Conservation (phyloP, 2,797 vertebrate species). For the Eleutherodactylus coqui region DNA sequence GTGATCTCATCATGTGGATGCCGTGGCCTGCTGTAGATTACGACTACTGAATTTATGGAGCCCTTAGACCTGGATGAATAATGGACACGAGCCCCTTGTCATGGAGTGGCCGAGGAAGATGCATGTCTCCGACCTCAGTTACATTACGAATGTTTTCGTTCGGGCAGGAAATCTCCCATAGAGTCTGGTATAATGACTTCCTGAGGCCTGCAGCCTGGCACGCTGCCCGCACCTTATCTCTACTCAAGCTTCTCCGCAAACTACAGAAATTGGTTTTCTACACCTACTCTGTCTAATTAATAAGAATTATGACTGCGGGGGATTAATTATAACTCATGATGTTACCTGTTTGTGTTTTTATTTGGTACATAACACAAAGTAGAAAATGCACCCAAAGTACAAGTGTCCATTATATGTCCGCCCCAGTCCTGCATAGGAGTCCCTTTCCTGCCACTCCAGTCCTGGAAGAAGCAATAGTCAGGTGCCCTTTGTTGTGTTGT, state of each 20-base stretch:
- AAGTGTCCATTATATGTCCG: no score
- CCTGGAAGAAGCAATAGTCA: no score
- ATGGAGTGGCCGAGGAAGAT: neutral
- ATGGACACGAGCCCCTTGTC: neutral
- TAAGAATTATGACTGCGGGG: slow-evolving; percentile 13
- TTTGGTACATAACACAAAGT: neutral
- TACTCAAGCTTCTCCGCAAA: neutral
- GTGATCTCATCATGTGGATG: neutral
- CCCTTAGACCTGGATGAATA: neutral
- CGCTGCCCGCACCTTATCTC: neutral
- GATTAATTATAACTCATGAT: slow-evolving; percentile 15
- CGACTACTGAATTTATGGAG: neutral
- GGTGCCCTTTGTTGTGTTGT: no score
- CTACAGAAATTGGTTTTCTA: slow-evolving; percentile 31
- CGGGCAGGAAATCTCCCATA: slow-evolving; percentile 30
- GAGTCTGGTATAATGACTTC: slow-evolving; percentile 44
- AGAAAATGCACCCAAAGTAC: no score
- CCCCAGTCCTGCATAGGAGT: no score
- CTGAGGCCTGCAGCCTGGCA: slow-evolving; percentile 38
- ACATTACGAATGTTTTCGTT: slow-evolving; percentile 2
- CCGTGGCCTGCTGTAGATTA: neutral
- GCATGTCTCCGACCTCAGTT: no score
- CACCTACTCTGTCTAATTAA: slow-evolving; percentile 35
- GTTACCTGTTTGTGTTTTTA: neutral
- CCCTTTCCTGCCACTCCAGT: no score